phyloP scores from a whole-genome alignment of 2,113 vertebrate genomes.

The Sclerurus mexicanus region DNA sequence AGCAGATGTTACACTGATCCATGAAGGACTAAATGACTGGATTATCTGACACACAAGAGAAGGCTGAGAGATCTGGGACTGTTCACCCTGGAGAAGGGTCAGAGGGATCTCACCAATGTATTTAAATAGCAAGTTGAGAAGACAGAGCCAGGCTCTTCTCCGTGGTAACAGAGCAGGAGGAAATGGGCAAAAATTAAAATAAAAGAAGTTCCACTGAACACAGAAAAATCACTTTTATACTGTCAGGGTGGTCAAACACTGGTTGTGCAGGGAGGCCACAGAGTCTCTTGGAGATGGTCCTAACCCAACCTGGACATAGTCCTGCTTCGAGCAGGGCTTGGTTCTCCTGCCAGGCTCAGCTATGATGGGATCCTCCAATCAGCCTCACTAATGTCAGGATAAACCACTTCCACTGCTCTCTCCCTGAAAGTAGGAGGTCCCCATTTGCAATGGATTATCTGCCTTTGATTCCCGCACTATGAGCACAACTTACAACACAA shows the following conservation, averaged over 20 bases:
- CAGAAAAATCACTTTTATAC: background rate
- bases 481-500: background rate
- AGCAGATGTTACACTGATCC: background rate
- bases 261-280: background rate
- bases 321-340: background rate
- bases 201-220: background rate
- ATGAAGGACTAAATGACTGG: background rate
- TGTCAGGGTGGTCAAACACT: background rate
- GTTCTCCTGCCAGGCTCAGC: background rate
- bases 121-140: background rate
- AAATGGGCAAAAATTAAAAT: background rate
- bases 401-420: background rate
- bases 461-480: background rate
- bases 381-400: background rate
- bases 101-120: background rate
- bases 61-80: background rate
- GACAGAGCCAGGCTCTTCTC: background rate
- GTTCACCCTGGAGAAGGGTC: background rate
- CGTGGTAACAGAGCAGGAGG: background rate
- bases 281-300: background rate
- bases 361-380: background rate
- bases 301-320: background rate
- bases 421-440: background rate
- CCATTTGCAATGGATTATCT: background rate
- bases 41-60: background rate